Base-by-base conservation (phyloP, 2,797 vertebrate species). In the Tiaroga cobitis region DNA sequence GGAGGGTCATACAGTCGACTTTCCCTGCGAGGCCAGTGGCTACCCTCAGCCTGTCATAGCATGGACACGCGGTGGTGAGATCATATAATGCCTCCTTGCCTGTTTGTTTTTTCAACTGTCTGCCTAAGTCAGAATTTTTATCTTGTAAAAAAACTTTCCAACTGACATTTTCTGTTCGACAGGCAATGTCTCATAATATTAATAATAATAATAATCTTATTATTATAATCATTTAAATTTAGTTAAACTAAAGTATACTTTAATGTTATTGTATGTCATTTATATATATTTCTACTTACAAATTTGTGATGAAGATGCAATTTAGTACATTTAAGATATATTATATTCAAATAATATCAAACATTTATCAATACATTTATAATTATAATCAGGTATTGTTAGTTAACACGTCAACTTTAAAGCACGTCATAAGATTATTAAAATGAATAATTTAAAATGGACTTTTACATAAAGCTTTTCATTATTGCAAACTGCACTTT, bases 1-100 rank as follows among this genome's bases (percentile, higher is more conserved):
- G 51, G 98, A 99, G 85, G 97, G 97, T 5, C 97, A 98, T 90
- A 97, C 97, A 0, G 97, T 99, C 24, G 98, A 99, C 85, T 99
- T 99, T 78, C 94, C 95, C 59, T 99, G 98, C 72, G 97, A 98
- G 90, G 98, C 98, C 0, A 96, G 93, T 11, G 98, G 98, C 15
- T 95, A 97, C 90, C 98, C 98, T 0, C 96, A 96, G 77, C 98
- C 98, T 0, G 96, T 99, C 90, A 98, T 99, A 34, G 97, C 97
- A 65, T 99, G 98, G 98, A 99, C 98, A 1, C 97, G 97, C 77
- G 97, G 97, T 87, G 97, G 96, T 96, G 91, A 90, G 91, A 90
- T 24, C 7, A 39, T 26, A 21, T 39, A 26, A 51, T 34, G 10
- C 41, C 7, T 2, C 61, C 2, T 34, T 16, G 39, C 49, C 61